Conservation (phyloP, 2,113 vertebrate species). For the Ceyx melanurus region DNA sequence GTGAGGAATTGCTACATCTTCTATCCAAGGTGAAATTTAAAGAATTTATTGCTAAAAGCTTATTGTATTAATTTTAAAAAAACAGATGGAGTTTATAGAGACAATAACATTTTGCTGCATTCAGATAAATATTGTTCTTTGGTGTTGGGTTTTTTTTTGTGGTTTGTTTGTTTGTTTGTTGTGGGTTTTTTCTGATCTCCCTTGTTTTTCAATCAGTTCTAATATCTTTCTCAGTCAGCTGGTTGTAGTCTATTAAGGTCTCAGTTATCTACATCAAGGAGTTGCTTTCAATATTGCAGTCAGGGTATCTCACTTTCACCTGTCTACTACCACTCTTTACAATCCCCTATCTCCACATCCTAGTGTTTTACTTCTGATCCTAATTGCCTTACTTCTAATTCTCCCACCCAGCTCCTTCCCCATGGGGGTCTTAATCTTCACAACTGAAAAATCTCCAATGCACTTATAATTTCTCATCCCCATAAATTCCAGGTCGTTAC, state of each 20-base stretch:
- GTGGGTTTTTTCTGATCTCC: background rate
- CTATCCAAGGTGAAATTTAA: background rate
- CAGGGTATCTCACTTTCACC: background rate
- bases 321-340: background rate
- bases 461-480: background rate
- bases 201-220: background rate
- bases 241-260: background rate
- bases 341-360: background rate
- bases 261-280: background rate
- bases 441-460: background rate
- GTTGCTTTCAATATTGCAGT: background rate
- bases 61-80: background rate
- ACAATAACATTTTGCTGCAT: background rate
- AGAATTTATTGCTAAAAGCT: background rate
- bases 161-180: background rate
- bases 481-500: background rate
- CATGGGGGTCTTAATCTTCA: rapidly evolving
- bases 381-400: background rate
- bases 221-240: background rate
- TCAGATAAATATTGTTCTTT: background rate
- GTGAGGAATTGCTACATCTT: background rate
- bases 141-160: too few species aligned
- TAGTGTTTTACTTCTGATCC: background rate
- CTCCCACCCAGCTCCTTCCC: background rate
- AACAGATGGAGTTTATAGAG: background rate